A percentile compares a stretch with the other conserved stretches of the same genome.
Evolutionary conservation across 2,113 vertebrate species (phyloP).

Genomic region (Cinclus cinclus): DNA sequence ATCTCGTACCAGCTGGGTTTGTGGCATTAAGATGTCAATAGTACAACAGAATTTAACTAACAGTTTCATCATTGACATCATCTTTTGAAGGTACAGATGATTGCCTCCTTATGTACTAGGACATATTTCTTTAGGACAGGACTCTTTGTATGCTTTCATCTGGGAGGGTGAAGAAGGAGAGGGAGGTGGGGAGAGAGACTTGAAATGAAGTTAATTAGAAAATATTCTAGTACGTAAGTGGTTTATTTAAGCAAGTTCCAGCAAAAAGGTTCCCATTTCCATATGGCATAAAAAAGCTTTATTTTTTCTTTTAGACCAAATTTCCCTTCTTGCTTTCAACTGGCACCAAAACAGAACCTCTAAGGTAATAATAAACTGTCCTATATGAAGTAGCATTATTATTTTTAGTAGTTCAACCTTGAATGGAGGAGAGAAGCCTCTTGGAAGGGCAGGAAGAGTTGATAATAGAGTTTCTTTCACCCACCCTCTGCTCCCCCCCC

Average conservation of each 20-base stretch:
- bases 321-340: neutral
- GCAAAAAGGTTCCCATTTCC: neutral
- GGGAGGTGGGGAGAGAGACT: neutral
- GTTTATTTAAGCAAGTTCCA: conserved; percentile 9
- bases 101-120: conserved; percentile 56
- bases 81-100: conserved; percentile 70
- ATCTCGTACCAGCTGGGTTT: conserved; percentile 46
- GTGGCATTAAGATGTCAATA: conserved; percentile 68
- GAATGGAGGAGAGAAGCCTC: neutral
- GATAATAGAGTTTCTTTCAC: neutral
- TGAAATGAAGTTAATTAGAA: conserved; percentile 41
- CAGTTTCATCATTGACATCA: conserved; percentile 66
- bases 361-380: neutral
- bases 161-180: neutral
- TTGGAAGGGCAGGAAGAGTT: neutral
- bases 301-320: neutral
- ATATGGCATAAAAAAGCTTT: neutral
- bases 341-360: neutral
- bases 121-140: conserved; percentile 66
- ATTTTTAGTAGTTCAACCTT: conserved; percentile 24
- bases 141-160: conserved; percentile 6
- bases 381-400: neutral
- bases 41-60: conserved; percentile 69
- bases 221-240: neutral
- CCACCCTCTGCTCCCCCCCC: no score